Base-by-base conservation (phyloP, 2,888 invertebrate genomes). In the Drosophila pseudotalamancana region DNA sequence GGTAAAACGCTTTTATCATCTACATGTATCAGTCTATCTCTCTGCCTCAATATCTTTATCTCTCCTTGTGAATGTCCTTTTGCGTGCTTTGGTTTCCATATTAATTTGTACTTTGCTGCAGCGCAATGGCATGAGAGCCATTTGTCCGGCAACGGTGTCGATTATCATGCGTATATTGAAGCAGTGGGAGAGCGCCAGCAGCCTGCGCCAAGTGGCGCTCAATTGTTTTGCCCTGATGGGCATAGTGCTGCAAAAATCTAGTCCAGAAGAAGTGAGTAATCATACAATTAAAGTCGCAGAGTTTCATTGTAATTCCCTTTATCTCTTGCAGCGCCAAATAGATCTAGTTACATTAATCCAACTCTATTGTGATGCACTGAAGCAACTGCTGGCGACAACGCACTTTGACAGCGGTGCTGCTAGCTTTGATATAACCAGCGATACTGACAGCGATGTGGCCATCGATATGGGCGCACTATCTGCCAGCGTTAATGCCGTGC, bases 141-240 rank as follows among this genome's bases (percentile, higher is more conserved):
- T 94, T 65, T 94, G 93, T 73, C 94, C 94, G 12, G 94, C 94
- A 16, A 94, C 94, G 9, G 92, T 94, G 48, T 93, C 93, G 63
- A 91, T 94, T 55, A 88, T 94, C 46, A 92, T 93, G 82, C 91
- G 91, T 73, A 91, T 93, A n/a, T 90, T 94, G 42, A 89, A 92
- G 55, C 89, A 89, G 53, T 90, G 91, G 82, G 92, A 92, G 68
- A 89, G 90, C 25, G 77, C 90, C 29, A 78, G 82, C 65, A 87
- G 88, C 23, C 83, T 93, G 25, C 92, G 92, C 37, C 83, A 89
- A 48, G 89, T 92, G 19, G 92, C 93, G 4, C 88, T 94, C 8
- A 92, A 92, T 78, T 93, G 93, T 84, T 92, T 93, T 64, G 92
- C 92, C 3, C 89, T 92, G 14, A 93, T 93, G 92, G 92, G 93